Evolutionary conservation across 2,888 invertebrate species (phyloP).

Genomic region (Ecdyonurus torrentis): DNA sequence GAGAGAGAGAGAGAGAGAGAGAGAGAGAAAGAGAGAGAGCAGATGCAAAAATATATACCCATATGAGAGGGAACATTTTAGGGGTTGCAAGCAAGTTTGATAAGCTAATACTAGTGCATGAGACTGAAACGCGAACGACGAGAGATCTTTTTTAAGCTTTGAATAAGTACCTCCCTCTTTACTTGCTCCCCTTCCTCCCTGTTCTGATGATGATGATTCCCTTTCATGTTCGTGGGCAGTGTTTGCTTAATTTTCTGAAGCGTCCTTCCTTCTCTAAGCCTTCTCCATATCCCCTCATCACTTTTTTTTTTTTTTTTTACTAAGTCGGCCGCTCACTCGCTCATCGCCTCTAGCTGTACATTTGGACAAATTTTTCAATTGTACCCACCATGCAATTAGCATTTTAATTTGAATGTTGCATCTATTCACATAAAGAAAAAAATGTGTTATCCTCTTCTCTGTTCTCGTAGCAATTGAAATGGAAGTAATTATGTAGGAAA

Average conservation of each 20-base stretch:
- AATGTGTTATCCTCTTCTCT: neutral
- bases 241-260: neutral
- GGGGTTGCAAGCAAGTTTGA: neutral
- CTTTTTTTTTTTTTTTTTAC: neutral
- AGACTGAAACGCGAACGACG: neutral
- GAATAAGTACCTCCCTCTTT: neutral
- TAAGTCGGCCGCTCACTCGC: neutral
- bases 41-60: neutral
- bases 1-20: too few relatives aligned
- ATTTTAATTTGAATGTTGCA: neutral
- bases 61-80: neutral
- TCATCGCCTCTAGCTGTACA: neutral
- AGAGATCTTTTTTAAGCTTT: neutral
- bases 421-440: neutral
- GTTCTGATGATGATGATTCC: neutral
- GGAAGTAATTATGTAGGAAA: neutral
- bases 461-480: neutral
- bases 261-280: neutral
- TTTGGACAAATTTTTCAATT: neutral
- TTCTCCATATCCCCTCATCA: neutral
- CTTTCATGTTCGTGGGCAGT: neutral
- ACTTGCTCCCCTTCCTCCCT: too few relatives aligned
- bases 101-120: neutral
- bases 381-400: neutral
- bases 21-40: too few relatives aligned